Conservation (phyloP, 2,888 invertebrate genomes). For the Drosophila eohydei region DNA sequence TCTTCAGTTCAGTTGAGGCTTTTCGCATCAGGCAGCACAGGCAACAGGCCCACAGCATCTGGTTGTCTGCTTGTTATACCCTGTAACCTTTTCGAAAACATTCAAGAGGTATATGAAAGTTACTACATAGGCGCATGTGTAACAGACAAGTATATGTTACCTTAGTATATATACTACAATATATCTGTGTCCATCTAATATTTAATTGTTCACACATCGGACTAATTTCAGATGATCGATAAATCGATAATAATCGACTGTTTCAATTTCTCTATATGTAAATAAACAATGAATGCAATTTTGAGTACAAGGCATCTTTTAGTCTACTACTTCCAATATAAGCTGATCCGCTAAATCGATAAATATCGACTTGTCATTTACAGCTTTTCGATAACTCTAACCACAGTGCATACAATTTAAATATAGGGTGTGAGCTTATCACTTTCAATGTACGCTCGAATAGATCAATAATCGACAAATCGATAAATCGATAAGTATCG, state of each 20-base stretch:
- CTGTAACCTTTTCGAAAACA: constrained; percentile 12
- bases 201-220: neutral
- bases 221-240: neutral
- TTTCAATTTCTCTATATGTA: too few relatives aligned
- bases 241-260: neutral
- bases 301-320: too few relatives aligned
- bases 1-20: constrained; percentile 30
- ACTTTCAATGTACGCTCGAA: neutral
- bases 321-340: too few relatives aligned
- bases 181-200: neutral
- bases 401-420: neutral
- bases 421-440: neutral
- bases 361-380: neutral
- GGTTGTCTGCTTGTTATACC: constrained; percentile 41
- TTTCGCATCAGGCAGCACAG: constrained; percentile 22
- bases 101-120: neutral
- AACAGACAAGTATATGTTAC: neutral
- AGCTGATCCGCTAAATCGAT: neutral
- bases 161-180: neutral
- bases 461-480: neutral
- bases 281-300: too few relatives aligned
- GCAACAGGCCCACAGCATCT: constrained; percentile 46
- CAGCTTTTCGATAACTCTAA: neutral
- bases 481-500: neutral
- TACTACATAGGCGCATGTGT: neutral